Base-by-base conservation (phyloP, 2,888 invertebrate species). In the Volucella zonaria region DNA sequence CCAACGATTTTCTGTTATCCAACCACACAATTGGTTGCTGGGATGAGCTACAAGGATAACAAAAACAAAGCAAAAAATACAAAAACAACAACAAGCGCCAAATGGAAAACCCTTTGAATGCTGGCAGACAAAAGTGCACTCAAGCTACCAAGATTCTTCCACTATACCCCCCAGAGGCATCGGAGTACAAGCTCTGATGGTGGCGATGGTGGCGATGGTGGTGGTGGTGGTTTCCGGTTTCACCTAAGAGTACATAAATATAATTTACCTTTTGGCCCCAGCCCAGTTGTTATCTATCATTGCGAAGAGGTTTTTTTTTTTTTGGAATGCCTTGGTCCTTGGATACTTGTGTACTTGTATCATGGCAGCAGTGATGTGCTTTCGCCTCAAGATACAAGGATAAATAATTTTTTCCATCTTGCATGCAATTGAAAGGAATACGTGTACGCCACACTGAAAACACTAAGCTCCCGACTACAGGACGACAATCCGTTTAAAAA, bases 401-500 rank as follows among this genome's bases (percentile, higher is more conserved):
- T 83, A 80, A 75, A 79, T 71, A 77, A 73, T 52, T 73, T 14
- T 56, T 62, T 23, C 31, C 73, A 70, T 66, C 70, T 70, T 71
- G 74, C 70, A 71, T 75, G 59, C 64, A 66, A 68, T 75, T 79
- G 59, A 64, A 56, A 66, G 43, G 43, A 56, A 80, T 61, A 43
- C 18, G 38, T 18, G 0, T 15, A 42, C 31, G 6, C 31, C 6
- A 31, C 31, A 31, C 31, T 31, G 31, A 31, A 31, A 4, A 31
- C 31, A 31, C 31, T 31, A 31, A 31, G 31, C 4, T 38, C 11
- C 43, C 31, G 45, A 43, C 61, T 12, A 68, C 68, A 76, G 75
- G 66, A 82, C 73, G 79, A 67, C 67, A 77, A 77, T 81, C 68
- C 52, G 81, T 73, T 81, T 77, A 73, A 85, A 71, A 85, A 85